A percentile compares a stretch with the other conserved stretches of the same genome.
Evolutionary conservation across 2,888 invertebrate genomes (phyloP).

Genomic region (Sarcophaga carnaria): DNA sequence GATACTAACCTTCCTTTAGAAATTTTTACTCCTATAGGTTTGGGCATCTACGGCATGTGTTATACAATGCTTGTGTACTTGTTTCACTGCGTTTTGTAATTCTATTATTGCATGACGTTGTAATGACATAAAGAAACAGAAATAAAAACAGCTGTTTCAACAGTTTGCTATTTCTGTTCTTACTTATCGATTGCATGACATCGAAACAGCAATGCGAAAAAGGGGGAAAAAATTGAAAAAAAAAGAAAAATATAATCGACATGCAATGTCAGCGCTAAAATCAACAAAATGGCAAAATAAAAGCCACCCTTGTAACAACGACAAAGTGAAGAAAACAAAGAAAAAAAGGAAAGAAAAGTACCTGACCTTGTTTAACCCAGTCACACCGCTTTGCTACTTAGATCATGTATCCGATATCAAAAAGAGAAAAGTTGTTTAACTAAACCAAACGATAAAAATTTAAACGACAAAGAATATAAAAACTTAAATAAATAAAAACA

Average conservation of each 20-base stretch:
- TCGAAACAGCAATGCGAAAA: not conserved
- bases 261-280: conserved; percentile 52
- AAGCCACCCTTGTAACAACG: conserved; percentile 1
- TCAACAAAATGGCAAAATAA: conserved; percentile 36
- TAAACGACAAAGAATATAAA: not conserved
- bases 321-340: not conserved
- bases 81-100: not conserved
- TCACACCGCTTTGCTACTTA: not conserved
- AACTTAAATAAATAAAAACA: not conserved
- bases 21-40: too few species aligned
- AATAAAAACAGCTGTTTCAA: too few species aligned
- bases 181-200: conserved; percentile 27
- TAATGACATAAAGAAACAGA: too few species aligned
- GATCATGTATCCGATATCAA: not conserved
- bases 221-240: not conserved
- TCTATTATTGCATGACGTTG: not conserved
- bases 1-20: too few species aligned
- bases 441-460: not conserved
- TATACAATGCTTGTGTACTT: too few species aligned
- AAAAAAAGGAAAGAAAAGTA: too few species aligned
- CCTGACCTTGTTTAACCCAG: not conserved
- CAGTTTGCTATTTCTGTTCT: conserved; percentile 16
- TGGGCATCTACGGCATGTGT: too few species aligned
- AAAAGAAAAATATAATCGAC: conserved; percentile 15
- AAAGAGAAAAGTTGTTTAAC: not conserved